Evolutionary conservation across 1,140 invertebrate species (phyloP), one percentile per base, ranked within the genome.

Genomic region (Magallana ariakensis): DNA sequence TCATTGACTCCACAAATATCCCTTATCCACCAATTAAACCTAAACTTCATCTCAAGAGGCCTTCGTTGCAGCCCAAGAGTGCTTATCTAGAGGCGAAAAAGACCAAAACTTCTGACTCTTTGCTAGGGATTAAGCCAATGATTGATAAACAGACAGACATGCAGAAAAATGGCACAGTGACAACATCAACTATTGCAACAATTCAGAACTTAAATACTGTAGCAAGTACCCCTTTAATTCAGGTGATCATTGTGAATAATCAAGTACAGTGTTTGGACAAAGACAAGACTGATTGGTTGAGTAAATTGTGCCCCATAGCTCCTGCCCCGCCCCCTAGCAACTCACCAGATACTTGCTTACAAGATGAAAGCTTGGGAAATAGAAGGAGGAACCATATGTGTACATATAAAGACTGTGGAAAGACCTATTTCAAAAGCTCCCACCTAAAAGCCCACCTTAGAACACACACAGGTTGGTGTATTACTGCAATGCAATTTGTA

Each of bases 401-500:
- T 87, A 88, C 90, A 11, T 94, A 92, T 89, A 85, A 88, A 33
- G 97, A 97, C 55, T 99, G 98, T 94, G 96, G 96, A 60, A 99
- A 99, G 94, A 99, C 98, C 92, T 99, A 99, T 95, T 99, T 98
- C 95, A 99, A 99, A 94, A 99, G 98, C 83, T 99, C 98, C 5
- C 98, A 99, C 94, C 95, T 99, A 75, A 99, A 99, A 92, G 98
- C 98, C 1, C 98, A 99, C 95, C 97, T 97, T 80, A 96, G 98
- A 85, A 98, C 97, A 0, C 98, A 99, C 94, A 99, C 98, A 15
- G 96, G 96, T 96, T 94, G 92, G 87, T 46, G 33, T 46, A 46
- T 46, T 46, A 1, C 33, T 46, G 33, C 33, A 46, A 46, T 46
- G 33, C 33, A 46, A 46, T 46, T 46, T 46, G 33, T 46, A 5